Evolutionary conservation across 2,888 invertebrate genomes (phyloP).

Genomic region (Brachycybe producta): DNA sequence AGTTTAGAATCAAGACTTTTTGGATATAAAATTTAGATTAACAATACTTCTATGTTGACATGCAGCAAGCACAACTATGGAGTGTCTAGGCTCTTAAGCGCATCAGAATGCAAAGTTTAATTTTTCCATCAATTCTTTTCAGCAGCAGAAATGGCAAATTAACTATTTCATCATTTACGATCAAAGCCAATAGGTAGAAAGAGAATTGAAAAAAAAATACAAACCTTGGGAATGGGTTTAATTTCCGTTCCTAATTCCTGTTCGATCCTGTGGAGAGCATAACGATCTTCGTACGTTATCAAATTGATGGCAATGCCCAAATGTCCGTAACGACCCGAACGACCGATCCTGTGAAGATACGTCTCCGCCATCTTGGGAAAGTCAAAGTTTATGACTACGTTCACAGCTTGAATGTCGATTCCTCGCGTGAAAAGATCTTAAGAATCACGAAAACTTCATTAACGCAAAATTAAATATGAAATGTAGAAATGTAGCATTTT

Average conservation of each 20-base stretch:
- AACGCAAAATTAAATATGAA: background rate
- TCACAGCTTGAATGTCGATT: slow-evolving; percentile 99
- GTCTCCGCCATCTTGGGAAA: slow-evolving; percentile 99
- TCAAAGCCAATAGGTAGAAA: background rate
- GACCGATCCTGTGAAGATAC: slow-evolving; percentile 96
- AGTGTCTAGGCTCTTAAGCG: no score
- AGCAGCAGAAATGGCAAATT: slow-evolving; percentile 5
- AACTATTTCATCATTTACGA: background rate
- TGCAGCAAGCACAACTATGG: no score
- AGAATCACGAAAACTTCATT: slow-evolving; percentile 19
- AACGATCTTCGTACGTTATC: slow-evolving; percentile 97
- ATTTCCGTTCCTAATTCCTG: slow-evolving; percentile 98
- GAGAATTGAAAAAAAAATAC: background rate
- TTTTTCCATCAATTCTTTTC: background rate
- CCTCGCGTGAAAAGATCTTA: slow-evolving; percentile 97
- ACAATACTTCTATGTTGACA: no score
- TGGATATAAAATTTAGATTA: no score
- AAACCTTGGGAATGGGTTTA: slow-evolving; percentile 88
- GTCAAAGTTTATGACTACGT: slow-evolving; percentile 99
- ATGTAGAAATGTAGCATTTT: no score
- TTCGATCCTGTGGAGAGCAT: slow-evolving; percentile 95
- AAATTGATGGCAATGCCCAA: slow-evolving; percentile 98
- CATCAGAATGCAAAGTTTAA: background rate
- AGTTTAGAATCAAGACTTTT: no score
- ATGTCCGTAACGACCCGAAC: slow-evolving; percentile 96